Evolutionary conservation across 2,113 vertebrate species (phyloP).

Genomic region (Protobothrops flavoviridis): DNA sequence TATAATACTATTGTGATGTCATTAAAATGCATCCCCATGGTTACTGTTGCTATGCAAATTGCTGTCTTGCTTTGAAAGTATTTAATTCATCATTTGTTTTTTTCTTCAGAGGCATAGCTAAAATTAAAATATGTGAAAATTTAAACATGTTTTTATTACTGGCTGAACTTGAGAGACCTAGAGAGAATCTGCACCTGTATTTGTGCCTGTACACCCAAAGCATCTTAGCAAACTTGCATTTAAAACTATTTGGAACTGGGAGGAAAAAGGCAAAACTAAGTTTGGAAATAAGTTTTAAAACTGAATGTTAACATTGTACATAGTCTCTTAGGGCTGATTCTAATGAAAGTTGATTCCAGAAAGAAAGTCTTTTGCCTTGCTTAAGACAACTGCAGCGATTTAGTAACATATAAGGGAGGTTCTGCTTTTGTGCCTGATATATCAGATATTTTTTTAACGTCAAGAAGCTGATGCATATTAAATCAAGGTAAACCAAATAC

Average conservation of each 20-base stretch:
- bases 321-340: neutral
- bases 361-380: neutral
- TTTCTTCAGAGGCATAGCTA: neutral
- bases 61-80: neutral
- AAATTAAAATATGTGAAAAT: neutral
- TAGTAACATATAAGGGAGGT: neutral
- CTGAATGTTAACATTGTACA: neutral
- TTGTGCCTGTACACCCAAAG: neutral
- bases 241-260: neutral
- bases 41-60: slow-evolving; percentile 20
- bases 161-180: neutral
- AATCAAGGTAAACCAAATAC: neutral
- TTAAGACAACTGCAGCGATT: neutral
- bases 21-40: neutral
- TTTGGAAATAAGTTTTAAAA: neutral
- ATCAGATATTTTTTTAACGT: neutral
- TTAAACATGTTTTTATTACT: neutral
- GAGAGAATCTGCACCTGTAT: neutral
- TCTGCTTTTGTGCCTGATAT: neutral
- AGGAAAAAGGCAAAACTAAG: neutral
- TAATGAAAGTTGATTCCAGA: neutral
- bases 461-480: neutral
- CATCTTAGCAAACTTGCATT: neutral
- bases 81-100: slow-evolving; percentile 11
- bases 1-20: neutral